Conservation (phyloP, 2,113 vertebrate species). For the Odocoileus hemionus region DNA sequence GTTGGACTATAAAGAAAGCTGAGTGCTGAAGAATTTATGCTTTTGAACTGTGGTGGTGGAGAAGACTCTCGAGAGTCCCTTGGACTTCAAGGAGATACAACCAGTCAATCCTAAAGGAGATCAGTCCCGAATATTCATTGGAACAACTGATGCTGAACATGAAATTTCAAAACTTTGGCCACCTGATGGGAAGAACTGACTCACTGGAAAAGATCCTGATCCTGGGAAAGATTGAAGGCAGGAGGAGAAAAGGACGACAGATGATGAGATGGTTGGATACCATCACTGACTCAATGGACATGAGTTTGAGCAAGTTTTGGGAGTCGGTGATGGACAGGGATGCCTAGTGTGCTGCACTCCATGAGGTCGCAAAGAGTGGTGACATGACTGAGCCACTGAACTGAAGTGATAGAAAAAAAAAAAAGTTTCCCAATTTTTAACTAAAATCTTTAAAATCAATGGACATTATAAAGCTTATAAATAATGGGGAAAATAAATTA, state of each 20-base stretch:
- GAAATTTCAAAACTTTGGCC: not conserved
- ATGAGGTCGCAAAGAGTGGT: not conserved
- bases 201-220: not conserved
- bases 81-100: not conserved
- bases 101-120: not conserved
- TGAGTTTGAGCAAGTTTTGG: not conserved
- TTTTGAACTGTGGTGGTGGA: not conserved
- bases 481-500: not conserved
- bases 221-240: not conserved
- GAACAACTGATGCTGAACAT: not conserved
- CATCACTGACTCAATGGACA: not conserved
- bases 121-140: not conserved
- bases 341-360: not conserved
- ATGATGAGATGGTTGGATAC: not conserved
- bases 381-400: not conserved
- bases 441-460: not conserved
- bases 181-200: not conserved
- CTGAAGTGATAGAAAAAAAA: not conserved
- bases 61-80: not conserved
- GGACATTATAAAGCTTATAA: not conserved
- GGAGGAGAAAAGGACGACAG: not conserved
- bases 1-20: not conserved
- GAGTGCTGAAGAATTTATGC: not conserved
- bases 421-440: not conserved
- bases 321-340: not conserved